A percentile compares a stretch with the other conserved stretches of the same genome.
phyloP scores from a whole-genome alignment of 2,888 invertebrate genomes.

The Drosophila conformis region DNA sequence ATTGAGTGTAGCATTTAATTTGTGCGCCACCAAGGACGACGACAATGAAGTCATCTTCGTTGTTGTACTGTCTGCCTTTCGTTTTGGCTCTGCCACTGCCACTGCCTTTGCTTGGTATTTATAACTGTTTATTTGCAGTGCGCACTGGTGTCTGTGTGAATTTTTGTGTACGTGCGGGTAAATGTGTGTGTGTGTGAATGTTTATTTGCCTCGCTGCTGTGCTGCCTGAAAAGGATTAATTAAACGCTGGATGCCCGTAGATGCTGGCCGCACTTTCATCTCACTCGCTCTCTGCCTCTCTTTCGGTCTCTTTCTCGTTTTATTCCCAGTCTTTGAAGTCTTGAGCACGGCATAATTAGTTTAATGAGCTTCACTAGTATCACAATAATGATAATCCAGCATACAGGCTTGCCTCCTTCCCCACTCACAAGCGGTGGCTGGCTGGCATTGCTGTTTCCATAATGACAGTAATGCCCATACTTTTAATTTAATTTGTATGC shows the following conservation, averaged over 20 bases:
- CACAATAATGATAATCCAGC: slow-evolving; percentile 62
- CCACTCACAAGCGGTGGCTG: slow-evolving; percentile 1
- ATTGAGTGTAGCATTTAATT: slow-evolving; percentile 80
- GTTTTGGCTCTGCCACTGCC: slow-evolving; percentile 25
- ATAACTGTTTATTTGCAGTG: slow-evolving; percentile 73
- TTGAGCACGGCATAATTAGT: slow-evolving; percentile 74
- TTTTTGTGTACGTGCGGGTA: neutral
- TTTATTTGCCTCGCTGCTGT: slow-evolving; percentile 38
- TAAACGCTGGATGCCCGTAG: slow-evolving; percentile 77
- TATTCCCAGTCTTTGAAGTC: slow-evolving; percentile 62
- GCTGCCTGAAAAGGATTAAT: slow-evolving; percentile 81
- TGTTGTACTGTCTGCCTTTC: slow-evolving; percentile 31
- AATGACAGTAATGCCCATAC: slow-evolving; percentile 26
- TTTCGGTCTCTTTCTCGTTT: slow-evolving; percentile 2
- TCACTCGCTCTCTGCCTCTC: slow-evolving; percentile 1
- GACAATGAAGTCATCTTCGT: slow-evolving; percentile 58
- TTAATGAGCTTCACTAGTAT: slow-evolving; percentile 73
- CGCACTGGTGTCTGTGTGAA: slow-evolving; percentile 21
- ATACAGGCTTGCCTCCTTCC: slow-evolving; percentile 10
- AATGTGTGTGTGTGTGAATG: slow-evolving; percentile 16
- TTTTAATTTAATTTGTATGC: slow-evolving; percentile 31
- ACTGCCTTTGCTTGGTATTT: slow-evolving; percentile 50
- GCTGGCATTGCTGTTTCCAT: slow-evolving; percentile 11
- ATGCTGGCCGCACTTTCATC: slow-evolving; percentile 27
- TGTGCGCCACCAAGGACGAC: slow-evolving; percentile 68